Percentiles rank a stretch among this genome's conserved stretches.
phyloP scores from a whole-genome alignment of 2,888 invertebrate genomes.

The Cosmopolites sordidus region DNA sequence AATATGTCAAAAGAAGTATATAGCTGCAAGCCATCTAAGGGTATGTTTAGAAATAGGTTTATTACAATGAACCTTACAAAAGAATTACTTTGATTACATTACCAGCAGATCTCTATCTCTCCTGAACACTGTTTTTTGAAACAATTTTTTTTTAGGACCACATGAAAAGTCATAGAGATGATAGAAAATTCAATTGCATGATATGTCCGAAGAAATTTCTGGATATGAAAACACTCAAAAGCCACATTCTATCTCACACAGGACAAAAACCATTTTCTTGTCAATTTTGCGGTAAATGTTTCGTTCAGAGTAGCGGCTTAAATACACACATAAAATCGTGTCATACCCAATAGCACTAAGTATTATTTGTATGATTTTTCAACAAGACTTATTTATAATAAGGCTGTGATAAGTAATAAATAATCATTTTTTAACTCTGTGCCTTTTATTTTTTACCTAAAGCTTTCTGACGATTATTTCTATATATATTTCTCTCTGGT shows the following conservation, averaged over 20 bases:
- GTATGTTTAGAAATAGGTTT: conserved; percentile 29
- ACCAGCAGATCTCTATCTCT: too few species aligned
- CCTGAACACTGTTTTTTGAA: too few species aligned
- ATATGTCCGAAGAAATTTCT: conserved; percentile 42
- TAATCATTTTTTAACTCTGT: too few species aligned
- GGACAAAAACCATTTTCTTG: conserved; percentile 41
- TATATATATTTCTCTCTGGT: too few species aligned
- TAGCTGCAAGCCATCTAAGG: conserved; percentile 45
- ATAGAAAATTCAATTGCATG: conserved; percentile 40
- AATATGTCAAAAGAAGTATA: conserved; percentile 45
- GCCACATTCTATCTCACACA: conserved; percentile 41
- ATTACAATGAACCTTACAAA: background rate
- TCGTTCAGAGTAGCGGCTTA: conserved; percentile 37
- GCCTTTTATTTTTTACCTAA: too few species aligned
- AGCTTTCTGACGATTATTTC: too few species aligned
- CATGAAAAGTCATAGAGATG: conserved; percentile 39
- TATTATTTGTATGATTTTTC: too few species aligned
- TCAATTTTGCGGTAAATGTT: conserved; percentile 39
- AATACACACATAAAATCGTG: conserved; percentile 31
- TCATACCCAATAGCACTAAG: conserved; percentile 10
- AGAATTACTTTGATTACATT: too few species aligned
- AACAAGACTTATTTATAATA: too few species aligned
- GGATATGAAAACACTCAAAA: conserved; percentile 40
- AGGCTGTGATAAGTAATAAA: too few species aligned
- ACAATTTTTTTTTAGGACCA: conserved; percentile 37